Conservation (phyloP, 2,797 vertebrate genomes). For the Labroides dimidiatus region DNA sequence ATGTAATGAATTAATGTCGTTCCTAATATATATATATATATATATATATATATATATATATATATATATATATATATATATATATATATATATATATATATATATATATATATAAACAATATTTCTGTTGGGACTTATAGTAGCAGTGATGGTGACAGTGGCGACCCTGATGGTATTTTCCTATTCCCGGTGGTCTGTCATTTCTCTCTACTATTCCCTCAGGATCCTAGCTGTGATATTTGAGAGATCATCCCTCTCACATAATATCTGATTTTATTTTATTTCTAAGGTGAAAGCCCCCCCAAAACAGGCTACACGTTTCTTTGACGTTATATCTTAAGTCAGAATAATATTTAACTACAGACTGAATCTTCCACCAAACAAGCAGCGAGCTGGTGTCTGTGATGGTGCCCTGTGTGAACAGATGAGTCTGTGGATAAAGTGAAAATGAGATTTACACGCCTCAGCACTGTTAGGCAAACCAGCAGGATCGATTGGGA, state of each 20-base stretch:
- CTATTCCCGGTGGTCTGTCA: slow-evolving; percentile 4
- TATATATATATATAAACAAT: too few species aligned
- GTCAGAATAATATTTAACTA: slow-evolving; percentile 26
- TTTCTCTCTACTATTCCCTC: slow-evolving; percentile 30
- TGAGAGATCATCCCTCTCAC: slow-evolving; percentile 19
- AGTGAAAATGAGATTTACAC: slow-evolving; percentile 12
- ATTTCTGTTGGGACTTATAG: slow-evolving; percentile 10
- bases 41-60: too few species aligned
- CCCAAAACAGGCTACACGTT: too few species aligned
- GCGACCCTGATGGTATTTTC: slow-evolving; percentile 50
- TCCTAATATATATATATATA: too few species aligned
- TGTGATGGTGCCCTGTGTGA: slow-evolving; percentile 14
- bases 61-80: too few species aligned
- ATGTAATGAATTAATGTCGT: not conserved
- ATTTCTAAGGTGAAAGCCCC: slow-evolving; percentile 5
- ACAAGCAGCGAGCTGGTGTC: slow-evolving; percentile 10
- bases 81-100: too few species aligned
- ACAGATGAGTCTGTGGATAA: slow-evolving; percentile 4
- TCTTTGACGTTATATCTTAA: too few species aligned
- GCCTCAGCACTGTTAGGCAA: slow-evolving; percentile 5
- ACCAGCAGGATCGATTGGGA: slow-evolving; percentile 3
- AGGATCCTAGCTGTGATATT: slow-evolving; percentile 34
- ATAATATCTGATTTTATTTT: slow-evolving; percentile 2
- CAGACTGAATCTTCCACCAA: slow-evolving; percentile 9
- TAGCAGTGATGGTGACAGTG: slow-evolving; percentile 44